These are phyloP conservation scores for Liasis olivaceus DNA, from an alignment of 2,797 vertebrate species.

Conservation along the genomic window DNA sequence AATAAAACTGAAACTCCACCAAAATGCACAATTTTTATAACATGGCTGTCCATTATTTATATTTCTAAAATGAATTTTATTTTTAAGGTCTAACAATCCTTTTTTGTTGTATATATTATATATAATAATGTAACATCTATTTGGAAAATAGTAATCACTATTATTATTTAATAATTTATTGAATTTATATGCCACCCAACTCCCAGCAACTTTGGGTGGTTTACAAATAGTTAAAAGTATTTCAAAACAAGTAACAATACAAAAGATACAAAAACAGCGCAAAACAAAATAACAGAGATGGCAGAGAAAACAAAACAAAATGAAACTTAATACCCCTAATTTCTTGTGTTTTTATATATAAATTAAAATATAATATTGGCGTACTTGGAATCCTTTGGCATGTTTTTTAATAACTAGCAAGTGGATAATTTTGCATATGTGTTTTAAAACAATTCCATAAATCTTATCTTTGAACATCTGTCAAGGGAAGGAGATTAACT, in stretches of 20 bases:
- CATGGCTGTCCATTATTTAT: not conserved
- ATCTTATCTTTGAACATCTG: slow-evolving; percentile 71
- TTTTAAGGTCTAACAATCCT: not conserved
- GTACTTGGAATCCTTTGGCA: slow-evolving; percentile 60
- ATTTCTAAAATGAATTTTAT: not conserved
- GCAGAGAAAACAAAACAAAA: not conserved
- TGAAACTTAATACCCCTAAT: slow-evolving; percentile 24
- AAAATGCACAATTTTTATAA: not conserved
- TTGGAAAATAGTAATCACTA: not conserved
- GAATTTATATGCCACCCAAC: too few relatives aligned
- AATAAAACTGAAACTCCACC: not conserved
- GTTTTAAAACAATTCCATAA: slow-evolving; percentile 69
- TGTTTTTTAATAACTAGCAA: slow-evolving; percentile 67
- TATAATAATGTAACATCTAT: not conserved
- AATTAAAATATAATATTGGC: slow-evolving; percentile 44
- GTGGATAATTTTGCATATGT: slow-evolving; percentile 56
- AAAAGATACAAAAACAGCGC: not conserved
- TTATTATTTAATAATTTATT: not conserved
- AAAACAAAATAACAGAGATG: not conserved
- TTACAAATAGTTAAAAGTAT: not conserved
- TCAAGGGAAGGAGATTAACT: slow-evolving; percentile 70
- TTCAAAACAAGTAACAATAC: not conserved
- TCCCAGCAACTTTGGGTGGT: not conserved
- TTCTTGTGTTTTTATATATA: slow-evolving; percentile 35
- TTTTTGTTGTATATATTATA: slow-evolving; percentile 7